phyloP scores from a whole-genome alignment of 1,140 invertebrate species.

The Acromyrmex heyeri region DNA sequence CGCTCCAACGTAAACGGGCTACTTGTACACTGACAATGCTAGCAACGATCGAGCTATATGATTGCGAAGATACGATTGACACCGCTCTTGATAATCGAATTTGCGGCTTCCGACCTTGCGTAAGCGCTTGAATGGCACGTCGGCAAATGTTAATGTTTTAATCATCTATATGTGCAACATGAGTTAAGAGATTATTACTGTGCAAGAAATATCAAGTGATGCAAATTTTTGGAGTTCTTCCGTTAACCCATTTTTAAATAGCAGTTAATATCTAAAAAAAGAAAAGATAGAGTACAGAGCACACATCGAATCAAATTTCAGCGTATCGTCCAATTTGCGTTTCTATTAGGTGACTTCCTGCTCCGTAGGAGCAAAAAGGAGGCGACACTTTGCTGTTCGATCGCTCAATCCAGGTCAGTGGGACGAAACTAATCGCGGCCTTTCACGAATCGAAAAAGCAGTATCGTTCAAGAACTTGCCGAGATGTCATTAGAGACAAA shows the following conservation, averaged over 20 bases:
- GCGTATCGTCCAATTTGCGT: slow-evolving; percentile 28
- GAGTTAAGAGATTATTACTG: neutral
- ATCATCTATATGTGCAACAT: neutral
- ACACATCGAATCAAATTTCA: slow-evolving; percentile 32
- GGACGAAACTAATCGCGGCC: slow-evolving; percentile 21
- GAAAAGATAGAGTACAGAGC: neutral
- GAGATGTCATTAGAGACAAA: neutral
- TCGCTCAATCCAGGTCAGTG: neutral
- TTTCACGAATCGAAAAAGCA: slow-evolving; percentile 3
- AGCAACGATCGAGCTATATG: slow-evolving; percentile 20
- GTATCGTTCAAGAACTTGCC: neutral
- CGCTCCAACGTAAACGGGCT: neutral
- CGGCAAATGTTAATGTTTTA: slow-evolving; percentile 25
- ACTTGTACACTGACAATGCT: slow-evolving; percentile 11
- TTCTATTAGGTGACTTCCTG: slow-evolving; percentile 42
- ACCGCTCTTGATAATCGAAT: slow-evolving; percentile 83
- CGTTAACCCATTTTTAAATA: neutral
- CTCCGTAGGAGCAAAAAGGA: neutral
- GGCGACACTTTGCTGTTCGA: neutral
- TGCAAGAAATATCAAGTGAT: neutral
- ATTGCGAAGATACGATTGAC: slow-evolving; percentile 78
- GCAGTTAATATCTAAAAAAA: neutral
- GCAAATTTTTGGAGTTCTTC: neutral
- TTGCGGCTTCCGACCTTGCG: slow-evolving; percentile 83
- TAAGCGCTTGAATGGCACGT: slow-evolving; percentile 71